phyloP scores from a whole-genome alignment of 2,797 vertebrate species.

The Dallia pectoralis region DNA sequence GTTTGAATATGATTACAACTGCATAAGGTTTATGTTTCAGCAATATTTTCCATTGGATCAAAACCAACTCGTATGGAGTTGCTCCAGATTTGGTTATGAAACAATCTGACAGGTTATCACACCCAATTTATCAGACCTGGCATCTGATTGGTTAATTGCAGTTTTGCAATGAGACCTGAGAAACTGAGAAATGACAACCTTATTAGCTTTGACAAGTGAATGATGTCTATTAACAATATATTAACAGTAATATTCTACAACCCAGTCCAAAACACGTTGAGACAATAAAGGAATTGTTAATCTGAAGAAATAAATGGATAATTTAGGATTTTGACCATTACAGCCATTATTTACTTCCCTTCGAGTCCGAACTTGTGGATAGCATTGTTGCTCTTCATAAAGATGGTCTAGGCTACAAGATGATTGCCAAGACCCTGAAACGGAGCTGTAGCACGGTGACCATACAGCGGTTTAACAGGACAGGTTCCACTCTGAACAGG shows the following conservation, averaged over 20 bases:
- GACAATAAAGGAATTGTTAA: conserved; percentile 67
- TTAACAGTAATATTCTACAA: conserved; percentile 59
- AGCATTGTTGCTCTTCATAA: too few relatives aligned
- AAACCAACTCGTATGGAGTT: not conserved
- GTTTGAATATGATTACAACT: not conserved
- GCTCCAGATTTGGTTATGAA: not conserved
- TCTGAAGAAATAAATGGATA: not conserved
- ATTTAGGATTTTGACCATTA: too few relatives aligned
- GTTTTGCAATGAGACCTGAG: conserved; percentile 4
- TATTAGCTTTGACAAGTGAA: too few relatives aligned
- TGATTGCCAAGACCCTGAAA: too few relatives aligned
- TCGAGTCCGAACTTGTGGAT: too few relatives aligned
- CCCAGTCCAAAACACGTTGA: conserved; percentile 68
- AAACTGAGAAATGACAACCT: too few relatives aligned
- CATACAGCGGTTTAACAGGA: too few relatives aligned
- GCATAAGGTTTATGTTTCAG: not conserved
- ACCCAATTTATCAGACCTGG: not conserved
- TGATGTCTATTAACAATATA: conserved; percentile 41
- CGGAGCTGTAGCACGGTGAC: too few relatives aligned
- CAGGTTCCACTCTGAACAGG: too few relatives aligned
- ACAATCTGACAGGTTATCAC: conserved; percentile 3
- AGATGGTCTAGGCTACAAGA: too few relatives aligned
- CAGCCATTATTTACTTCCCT: too few relatives aligned
- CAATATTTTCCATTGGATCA: not conserved
- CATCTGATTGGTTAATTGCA: conserved; percentile 1